Evolutionary conservation across 2,797 vertebrate genomes (phyloP), one percentile per base, ranked within the genome.

Genomic region (Takifugu ocellatus): DNA sequence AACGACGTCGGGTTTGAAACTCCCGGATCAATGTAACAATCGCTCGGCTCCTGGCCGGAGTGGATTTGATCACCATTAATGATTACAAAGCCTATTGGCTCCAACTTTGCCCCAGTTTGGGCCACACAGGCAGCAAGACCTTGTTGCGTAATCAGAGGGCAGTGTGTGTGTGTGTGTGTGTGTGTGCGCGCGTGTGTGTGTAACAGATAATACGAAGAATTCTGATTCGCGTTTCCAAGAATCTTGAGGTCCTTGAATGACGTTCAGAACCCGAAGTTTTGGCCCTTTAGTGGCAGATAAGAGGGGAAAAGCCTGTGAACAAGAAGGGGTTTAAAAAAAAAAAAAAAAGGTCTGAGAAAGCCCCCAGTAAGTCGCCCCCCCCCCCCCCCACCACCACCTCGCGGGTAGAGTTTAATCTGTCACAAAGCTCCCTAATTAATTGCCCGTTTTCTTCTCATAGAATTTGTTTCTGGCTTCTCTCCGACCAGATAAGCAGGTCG

Each of bases 381-480:
- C 49, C 21, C 25, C 21, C 59, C 21, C 25, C 25, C 59, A n/a
- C n/a, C n/a, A n/a, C 44, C 39, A 54, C 14, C 53, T 45, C 51
- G 61, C 55, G 72, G 77, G 70, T 79, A 50, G 59, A 74, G 68
- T 84, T 83, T 87, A 89, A 85, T 84, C 75, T 74, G 75, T 85
- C 58, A 79, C 84, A 69, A 64, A 79, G 64, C 57, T 59, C 64
- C 56, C 73, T 78, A 70, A 84, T 78, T 87, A 74, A 87, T 88
- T 84, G 69, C 56, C 69, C 59, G 42, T 64, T 59, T 55, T 76
- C 52, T 21, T 58, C 52, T 9, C 14, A 54, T 78, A 66, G 81
- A 68, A 25, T 56, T 75, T 69, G 21, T 81, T 60, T 54, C 55
- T 55, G 68, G 51, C 42, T 54, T 74, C 56, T 59, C 70, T 61